Base-by-base conservation (phyloP, 2,888 invertebrate genomes). In the Mechanitis messenoides region DNA sequence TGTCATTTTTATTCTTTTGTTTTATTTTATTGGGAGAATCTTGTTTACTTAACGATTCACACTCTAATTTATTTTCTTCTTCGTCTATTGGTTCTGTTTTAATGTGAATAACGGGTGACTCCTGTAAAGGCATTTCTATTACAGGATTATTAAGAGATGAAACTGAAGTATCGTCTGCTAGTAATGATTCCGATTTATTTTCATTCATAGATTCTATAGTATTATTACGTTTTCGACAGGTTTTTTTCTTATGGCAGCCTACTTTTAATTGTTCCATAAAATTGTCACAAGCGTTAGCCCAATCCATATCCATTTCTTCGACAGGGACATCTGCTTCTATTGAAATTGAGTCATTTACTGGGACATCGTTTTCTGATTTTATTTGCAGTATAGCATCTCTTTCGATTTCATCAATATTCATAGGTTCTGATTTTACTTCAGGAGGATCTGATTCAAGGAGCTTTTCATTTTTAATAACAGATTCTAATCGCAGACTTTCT, bases 241-340 rank as follows among this genome's bases (percentile, higher is more conserved):
- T 80, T 65, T 91, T 91, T 76, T 92, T 93, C 78, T 92, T 93
- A 58, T 87, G 87, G 59, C 86, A 87, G 53, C 92, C 92, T 68
- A 80, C 90, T 79, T 92, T 92, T 55, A 96, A 81, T 80, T 95
- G 95, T 77, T 95, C 94, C 81, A 95, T 92, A 78, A 96, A 95
- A 81, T 91, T 94, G 81, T 95, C 95, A 84, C 95, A 95, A 28
- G 95, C 92, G 74, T 90, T 93, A 57, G 92, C 91, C 93, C 95
- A 96, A 74, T 87, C 84, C 64, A 84, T 77, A 68, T 91, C 90
- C 60, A 71, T 53, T 62, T 87, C 84, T 60, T 76, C 75, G n/a
- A 71, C 64, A 62, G 64, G 67, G 46, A 61, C 46, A 58, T 65
- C 59, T 62, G 70, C 66, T 64, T 75, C 71, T 53, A 63, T 50